phyloP scores from a whole-genome alignment of 2,888 invertebrate species.

The Sarcophaga caerulescens region DNA sequence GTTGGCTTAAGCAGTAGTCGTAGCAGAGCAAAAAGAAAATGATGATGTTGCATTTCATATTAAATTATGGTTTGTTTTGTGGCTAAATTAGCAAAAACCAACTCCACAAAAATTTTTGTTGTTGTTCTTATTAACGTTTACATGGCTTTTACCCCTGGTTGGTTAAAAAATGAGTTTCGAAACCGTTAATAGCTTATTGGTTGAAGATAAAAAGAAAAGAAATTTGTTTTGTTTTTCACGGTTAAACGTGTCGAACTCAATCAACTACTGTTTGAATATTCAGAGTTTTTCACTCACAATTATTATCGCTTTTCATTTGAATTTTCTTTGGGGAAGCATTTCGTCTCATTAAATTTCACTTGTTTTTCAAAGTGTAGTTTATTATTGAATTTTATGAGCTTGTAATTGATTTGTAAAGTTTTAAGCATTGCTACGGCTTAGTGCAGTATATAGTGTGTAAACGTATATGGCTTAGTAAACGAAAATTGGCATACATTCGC shows the following conservation, averaged over 20 bases:
- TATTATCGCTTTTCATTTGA: slow-evolving; percentile 1
- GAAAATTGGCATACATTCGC: no score
- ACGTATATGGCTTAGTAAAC: no score
- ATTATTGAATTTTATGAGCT: no score
- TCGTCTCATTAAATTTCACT: slow-evolving; percentile 19
- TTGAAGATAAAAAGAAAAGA: neutral
- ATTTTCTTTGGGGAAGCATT: neutral
- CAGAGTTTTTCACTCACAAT: neutral
- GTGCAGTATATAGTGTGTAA: no score
- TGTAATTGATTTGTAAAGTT: no score
- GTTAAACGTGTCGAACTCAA: neutral
- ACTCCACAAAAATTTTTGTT: neutral
- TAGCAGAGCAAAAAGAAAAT: neutral
- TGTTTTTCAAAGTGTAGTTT: neutral
- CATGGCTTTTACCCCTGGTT: slow-evolving; percentile 26
- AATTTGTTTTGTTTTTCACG: neutral
- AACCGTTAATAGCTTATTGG: slow-evolving; percentile 24
- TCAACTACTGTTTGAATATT: neutral
- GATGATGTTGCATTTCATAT: no score
- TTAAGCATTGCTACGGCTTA: no score
- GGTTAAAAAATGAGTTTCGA: neutral
- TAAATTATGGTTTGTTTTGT: slow-evolving; percentile 6
- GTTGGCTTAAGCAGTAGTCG: neutral
- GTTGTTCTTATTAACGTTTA: slow-evolving; percentile 28
- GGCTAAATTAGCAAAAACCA: neutral